Conservation (phyloP, 92 coral and sea anemone genomes). For the Metridium senile region DNA sequence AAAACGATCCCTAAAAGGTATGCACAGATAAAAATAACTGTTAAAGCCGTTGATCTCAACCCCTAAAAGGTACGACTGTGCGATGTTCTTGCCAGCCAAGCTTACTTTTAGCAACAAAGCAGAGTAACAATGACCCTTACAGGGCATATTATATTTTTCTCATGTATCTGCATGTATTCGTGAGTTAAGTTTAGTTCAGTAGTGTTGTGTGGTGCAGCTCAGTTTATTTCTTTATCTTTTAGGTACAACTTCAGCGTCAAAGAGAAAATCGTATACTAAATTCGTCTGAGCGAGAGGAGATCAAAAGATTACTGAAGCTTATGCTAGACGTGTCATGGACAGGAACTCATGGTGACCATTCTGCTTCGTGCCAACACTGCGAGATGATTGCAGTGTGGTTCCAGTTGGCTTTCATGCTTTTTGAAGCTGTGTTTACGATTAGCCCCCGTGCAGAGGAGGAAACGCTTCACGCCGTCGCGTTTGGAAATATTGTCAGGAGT, state of each 20-base stretch:
- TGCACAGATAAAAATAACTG: too few relatives aligned
- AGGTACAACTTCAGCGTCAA: conserved; percentile 87
- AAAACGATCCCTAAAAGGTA: too few relatives aligned
- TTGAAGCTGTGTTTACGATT: conserved; percentile 75
- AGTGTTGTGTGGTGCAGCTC: too few relatives aligned
- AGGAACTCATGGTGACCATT: conserved; percentile 84
- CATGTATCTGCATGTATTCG: too few relatives aligned
- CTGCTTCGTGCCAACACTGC: conserved; percentile 83
- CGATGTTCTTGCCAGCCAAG: too few relatives aligned
- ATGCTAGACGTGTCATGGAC: conserved; percentile 95
- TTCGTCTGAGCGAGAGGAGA: conserved; percentile 77
- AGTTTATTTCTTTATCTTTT: background rate
- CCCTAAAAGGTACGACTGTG: too few relatives aligned
- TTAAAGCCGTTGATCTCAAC: too few relatives aligned
- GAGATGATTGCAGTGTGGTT: conserved; percentile 95
- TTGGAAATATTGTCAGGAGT: conserved; percentile 54
- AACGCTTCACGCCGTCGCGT: conserved; percentile 54
- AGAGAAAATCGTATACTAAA: conserved; percentile 75
- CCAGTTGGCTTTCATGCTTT: conserved; percentile 79
- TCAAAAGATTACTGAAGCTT: conserved; percentile 73
- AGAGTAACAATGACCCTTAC: too few relatives aligned
- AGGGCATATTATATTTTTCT: too few relatives aligned
- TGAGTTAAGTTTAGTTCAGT: too few relatives aligned
- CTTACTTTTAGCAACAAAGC: too few relatives aligned
- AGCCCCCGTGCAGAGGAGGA: conserved; percentile 56